Evolutionary conservation across 1,140 invertebrate genomes (phyloP).

Genomic region (Paraescarpia echinospica): DNA sequence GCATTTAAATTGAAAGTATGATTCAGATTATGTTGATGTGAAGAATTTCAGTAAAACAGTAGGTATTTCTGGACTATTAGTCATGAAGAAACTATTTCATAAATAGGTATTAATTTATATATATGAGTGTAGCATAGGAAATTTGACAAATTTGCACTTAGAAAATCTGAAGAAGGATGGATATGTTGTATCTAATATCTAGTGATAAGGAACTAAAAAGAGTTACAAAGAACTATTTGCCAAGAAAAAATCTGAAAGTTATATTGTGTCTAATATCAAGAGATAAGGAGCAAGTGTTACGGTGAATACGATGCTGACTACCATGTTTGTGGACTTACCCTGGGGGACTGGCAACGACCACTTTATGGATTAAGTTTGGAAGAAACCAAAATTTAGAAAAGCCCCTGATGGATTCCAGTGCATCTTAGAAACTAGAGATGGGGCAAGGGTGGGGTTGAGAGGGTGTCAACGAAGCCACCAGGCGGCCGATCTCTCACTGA

Average conservation of each 20-base stretch:
- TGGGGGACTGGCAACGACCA: neutral
- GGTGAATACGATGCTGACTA: neutral
- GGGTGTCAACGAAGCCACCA: neutral
- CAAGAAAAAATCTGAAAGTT: neutral
- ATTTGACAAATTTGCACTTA: too few relatives aligned
- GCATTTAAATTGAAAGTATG: too few relatives aligned
- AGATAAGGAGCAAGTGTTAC: neutral
- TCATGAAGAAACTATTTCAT: too few relatives aligned
- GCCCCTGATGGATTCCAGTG: neutral
- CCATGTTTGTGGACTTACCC: neutral
- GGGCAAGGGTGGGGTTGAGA: neutral
- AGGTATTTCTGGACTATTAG: too few relatives aligned
- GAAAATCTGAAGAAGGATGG: too few relatives aligned
- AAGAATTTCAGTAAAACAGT: too few relatives aligned
- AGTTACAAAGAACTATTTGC: neutral
- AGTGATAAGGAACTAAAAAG: neutral
- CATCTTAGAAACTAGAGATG: neutral
- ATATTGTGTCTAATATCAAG: constrained; percentile 1
- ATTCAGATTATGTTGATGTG: too few relatives aligned
- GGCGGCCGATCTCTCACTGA: neutral
- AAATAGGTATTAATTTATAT: neutral
- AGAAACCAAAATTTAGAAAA: neutral
- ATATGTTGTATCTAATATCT: too few relatives aligned
- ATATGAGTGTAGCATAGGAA: neutral
- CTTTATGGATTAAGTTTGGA: constrained; percentile 6